These are phyloP conservation scores for Eonycteris spelaea DNA, from an alignment of 2,113 vertebrate genomes.

Conservation along the genomic window DNA sequence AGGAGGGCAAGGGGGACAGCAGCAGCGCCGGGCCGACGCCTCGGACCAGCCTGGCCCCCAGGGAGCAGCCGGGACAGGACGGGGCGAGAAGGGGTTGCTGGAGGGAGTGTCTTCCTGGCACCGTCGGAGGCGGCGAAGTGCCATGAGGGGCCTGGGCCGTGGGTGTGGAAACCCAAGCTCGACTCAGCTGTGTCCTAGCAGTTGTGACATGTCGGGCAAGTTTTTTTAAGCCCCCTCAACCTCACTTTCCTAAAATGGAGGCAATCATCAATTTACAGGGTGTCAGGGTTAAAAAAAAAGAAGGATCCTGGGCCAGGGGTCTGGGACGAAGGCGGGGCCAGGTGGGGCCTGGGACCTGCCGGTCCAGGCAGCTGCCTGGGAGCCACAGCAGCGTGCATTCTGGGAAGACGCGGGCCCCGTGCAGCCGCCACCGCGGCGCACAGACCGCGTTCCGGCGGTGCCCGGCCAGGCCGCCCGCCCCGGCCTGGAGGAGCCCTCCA, in stretches of 20 bases:
- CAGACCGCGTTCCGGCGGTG: rapidly evolving
- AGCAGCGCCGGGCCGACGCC: neutral
- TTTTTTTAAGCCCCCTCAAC: neutral
- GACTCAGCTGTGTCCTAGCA: neutral
- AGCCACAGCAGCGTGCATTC: neutral
- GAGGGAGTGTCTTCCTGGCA: too few species aligned
- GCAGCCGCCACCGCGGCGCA: rapidly evolving
- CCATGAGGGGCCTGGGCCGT: neutral
- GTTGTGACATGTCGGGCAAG: neutral
- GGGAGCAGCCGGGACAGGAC: neutral
- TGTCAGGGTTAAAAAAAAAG: neutral
- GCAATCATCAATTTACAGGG: too few species aligned
- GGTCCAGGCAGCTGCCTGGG: neutral
- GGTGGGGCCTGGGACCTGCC: neutral
- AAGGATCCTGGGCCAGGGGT: neutral
- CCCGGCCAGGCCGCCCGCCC: neutral
- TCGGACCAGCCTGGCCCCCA: neutral
- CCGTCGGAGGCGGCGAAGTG: neutral
- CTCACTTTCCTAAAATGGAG: neutral
- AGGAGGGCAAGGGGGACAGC: neutral
- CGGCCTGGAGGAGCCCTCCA: neutral
- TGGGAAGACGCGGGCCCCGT: neutral
- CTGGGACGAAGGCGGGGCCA: too few species aligned
- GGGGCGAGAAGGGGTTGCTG: rapidly evolving
- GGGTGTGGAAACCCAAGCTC: neutral